These are phyloP conservation scores for Glandiceps talaboti DNA, from an alignment of 53 echinoderm and acorn worm species.

Conservation along the genomic window DNA sequence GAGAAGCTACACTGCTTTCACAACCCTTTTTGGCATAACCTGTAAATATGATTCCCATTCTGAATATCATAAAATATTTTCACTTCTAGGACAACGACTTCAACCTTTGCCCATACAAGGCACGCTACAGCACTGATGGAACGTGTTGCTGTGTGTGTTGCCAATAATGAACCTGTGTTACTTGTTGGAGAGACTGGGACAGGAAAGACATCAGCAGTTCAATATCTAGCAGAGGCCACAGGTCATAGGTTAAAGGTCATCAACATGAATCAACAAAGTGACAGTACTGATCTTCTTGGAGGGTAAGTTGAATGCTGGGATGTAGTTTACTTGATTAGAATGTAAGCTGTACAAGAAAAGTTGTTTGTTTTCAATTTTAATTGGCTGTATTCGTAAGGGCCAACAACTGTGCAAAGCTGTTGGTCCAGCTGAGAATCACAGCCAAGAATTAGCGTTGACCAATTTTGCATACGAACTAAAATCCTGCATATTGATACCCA, in stretches of 20 bases:
- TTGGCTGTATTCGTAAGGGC: no score
- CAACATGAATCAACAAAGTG: conserved; percentile 99
- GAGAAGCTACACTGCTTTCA: no score
- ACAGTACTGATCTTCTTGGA: conserved; percentile 92
- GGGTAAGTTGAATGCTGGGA: conserved; percentile 72
- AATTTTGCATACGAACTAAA: no score
- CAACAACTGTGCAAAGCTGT: no score
- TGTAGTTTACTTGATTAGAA: no score
- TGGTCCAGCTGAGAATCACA: no score
- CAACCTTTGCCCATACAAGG: conserved; percentile 68
- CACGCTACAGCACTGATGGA: conserved; percentile 63
- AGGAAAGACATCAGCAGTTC: conserved; percentile 87
- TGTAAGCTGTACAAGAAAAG: no score
- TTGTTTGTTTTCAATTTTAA: no score
- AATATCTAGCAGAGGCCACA: conserved; percentile 63
- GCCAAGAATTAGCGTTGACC: no score
- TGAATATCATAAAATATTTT: no score
- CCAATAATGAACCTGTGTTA: conserved; percentile 69
- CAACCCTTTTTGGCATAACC: no score
- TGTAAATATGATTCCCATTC: not conserved
- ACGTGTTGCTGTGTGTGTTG: conserved; percentile 66
- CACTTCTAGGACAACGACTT: not conserved
- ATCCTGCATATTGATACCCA: no score
- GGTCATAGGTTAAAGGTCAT: conserved; percentile 99
- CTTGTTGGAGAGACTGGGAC: conserved; percentile 94